Evolutionary conservation across 2,113 vertebrate genomes (phyloP).

Genomic region (Noturus placidus): DNA sequence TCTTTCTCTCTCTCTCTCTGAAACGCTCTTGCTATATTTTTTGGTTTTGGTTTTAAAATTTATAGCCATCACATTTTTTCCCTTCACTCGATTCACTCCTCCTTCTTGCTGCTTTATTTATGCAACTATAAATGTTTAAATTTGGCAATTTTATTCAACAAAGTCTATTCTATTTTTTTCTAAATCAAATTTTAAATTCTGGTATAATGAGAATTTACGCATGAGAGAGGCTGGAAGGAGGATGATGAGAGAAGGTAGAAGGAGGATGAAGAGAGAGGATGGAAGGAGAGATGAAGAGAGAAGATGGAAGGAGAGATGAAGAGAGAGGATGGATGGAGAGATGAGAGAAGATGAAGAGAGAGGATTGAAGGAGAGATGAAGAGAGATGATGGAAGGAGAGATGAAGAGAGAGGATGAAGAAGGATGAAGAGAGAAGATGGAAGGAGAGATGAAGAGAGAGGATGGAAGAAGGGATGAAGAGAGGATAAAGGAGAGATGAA

Average conservation of each 20-base stretch:
- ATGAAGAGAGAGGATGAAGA: neutral
- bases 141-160: neutral
- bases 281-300: too few relatives aligned
- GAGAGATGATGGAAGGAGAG: neutral
- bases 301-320: too few relatives aligned
- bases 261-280: too few relatives aligned
- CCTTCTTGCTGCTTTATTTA: constrained; percentile 18
- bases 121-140: neutral
- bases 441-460: neutral
- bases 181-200: neutral
- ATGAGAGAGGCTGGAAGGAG: too few relatives aligned
- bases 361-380: neutral
- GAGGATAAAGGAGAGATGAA: too few relatives aligned
- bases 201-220: neutral
- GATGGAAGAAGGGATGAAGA: neutral
- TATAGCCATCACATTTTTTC: constrained; percentile 33
- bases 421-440: neutral
- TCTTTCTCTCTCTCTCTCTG: neutral
- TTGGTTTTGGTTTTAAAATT: constrained; percentile 46
- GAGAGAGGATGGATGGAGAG: too few relatives aligned
- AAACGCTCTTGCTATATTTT: constrained; percentile 1
- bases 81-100: constrained; percentile 15
- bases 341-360: too few relatives aligned
- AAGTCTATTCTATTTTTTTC: neutral
- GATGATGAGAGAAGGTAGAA: too few relatives aligned